Base-by-base conservation (phyloP, 2,113 vertebrate species). In the Periophthalmodon schlosseri region DNA sequence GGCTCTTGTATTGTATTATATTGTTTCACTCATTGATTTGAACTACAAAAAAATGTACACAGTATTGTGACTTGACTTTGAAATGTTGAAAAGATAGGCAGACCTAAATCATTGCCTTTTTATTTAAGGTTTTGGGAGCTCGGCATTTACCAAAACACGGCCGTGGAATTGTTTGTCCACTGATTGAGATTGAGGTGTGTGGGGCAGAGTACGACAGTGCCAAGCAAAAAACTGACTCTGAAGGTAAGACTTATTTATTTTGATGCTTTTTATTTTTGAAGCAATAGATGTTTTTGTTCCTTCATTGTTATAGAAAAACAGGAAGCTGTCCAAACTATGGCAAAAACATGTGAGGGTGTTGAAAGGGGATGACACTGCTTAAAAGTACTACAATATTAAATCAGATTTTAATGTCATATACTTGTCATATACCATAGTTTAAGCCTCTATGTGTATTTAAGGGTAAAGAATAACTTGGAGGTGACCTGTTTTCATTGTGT, bases 91-190 rank as follows among this genome's bases (percentile, higher is more conserved):
- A 60, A 7, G 57, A 75, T 14, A 7, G 24, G 3, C n/a, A 57
- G 24, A n/a, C 2, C 21, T 6, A 28, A 14, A 61, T 39, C 20
- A 56, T 11, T 7, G 15, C 18, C 64, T 3, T 61, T 9, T 50
- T 69, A 14, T 20, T 73, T 11, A 73, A 99, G 97, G 95, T 99
- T 47, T 85, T 99, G 87, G 98, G 97, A 0, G 96, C 98, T 0
- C 94, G 98, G 10, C 98, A 99, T 81, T 91, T 99, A 69, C 98
- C 98, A 2, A 99, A 99, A 85, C 98, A 99, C 0, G 98, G 97
- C 5, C 94, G 98, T 3, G 97, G 98, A 73, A 99, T 99, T 0
- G 97, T 99, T 77, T 98, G 96, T 72, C 97, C 98, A 0, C 95
- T 99, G 0, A 96, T 99, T 68, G 98, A 99, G 93, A 95, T 99